Conservation (phyloP, 2,797 vertebrate species). For the Propithecus perrieri region DNA sequence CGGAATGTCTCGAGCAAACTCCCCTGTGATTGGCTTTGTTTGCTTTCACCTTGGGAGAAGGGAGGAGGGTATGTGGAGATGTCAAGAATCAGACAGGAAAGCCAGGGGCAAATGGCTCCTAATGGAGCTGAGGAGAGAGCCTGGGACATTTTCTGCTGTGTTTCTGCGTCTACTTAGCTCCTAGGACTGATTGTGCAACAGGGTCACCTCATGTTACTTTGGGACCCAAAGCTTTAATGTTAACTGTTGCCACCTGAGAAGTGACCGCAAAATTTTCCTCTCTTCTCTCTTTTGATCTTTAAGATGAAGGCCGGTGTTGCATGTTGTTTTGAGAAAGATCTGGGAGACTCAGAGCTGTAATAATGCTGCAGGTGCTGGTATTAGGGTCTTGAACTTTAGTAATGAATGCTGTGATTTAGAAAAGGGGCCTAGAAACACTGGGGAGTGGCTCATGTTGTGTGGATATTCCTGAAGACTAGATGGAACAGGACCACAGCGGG, state of each 20-base stretch:
- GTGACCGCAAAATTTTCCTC: background rate
- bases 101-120: background rate
- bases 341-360: slow-evolving; percentile 59
- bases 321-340: slow-evolving; percentile 61
- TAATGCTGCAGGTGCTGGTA: slow-evolving; percentile 53
- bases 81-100: background rate
- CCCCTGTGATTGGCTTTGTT: background rate
- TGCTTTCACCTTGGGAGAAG: slow-evolving; percentile 19
- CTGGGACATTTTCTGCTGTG: background rate
- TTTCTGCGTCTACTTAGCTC: background rate
- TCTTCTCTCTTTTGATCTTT: slow-evolving; percentile 46
- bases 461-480: slow-evolving; percentile 54
- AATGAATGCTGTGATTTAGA: slow-evolving; percentile 45
- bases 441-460: slow-evolving; percentile 40
- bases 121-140: slow-evolving; percentile 3
- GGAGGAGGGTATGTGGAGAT: background rate
- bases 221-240: slow-evolving; percentile 43
- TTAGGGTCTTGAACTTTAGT: slow-evolving; percentile 55
- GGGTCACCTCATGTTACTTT: slow-evolving; percentile 25
- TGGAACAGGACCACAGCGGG: slow-evolving; percentile 57
- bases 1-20: background rate
- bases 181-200: background rate
- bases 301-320: slow-evolving; percentile 50
- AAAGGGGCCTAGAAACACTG: slow-evolving; percentile 23
- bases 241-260: slow-evolving; percentile 57